These are phyloP conservation scores for Noctuana brunneofusca DNA, from an alignment of 2,888 invertebrate genomes.

Conservation along the genomic window DNA sequence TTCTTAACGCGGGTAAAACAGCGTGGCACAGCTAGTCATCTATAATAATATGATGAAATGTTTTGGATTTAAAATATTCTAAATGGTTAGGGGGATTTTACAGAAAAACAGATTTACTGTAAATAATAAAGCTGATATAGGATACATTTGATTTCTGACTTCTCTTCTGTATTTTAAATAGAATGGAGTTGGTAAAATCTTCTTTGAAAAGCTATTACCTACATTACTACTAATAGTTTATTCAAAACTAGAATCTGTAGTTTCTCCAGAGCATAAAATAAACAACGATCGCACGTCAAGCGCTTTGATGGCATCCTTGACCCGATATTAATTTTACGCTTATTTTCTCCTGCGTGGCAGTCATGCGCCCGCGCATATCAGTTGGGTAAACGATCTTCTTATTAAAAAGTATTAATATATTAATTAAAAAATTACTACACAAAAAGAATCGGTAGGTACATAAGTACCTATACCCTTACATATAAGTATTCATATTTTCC, in stretches of 20 bases:
- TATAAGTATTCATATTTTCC: too few relatives aligned
- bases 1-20: too few relatives aligned
- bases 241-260: constrained; percentile 9
- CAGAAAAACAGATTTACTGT: too few relatives aligned
- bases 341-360: constrained; percentile 59
- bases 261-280: constrained; percentile 48
- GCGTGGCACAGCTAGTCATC: too few relatives aligned
- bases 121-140: too few relatives aligned
- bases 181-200: too few relatives aligned
- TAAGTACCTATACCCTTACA: not conserved
- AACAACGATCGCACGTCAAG: constrained; percentile 46
- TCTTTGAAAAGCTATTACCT: not conserved
- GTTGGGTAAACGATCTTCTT: constrained; percentile 17
- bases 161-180: too few relatives aligned
- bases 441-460: too few relatives aligned
- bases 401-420: not conserved
- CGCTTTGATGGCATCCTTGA: constrained; percentile 64
- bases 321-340: constrained; percentile 72
- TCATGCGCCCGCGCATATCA: constrained; percentile 50
- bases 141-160: too few relatives aligned
- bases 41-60: too few relatives aligned
- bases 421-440: not conserved
- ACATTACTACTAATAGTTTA: not conserved
- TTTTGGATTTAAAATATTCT: too few relatives aligned
- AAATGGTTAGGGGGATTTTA: too few relatives aligned